A percentile compares a stretch with the other conserved stretches of the same genome.
These are phyloP conservation scores for Dastarcus helophoroides DNA, from an alignment of 2,888 invertebrate genomes.

Conservation along the genomic window DNA sequence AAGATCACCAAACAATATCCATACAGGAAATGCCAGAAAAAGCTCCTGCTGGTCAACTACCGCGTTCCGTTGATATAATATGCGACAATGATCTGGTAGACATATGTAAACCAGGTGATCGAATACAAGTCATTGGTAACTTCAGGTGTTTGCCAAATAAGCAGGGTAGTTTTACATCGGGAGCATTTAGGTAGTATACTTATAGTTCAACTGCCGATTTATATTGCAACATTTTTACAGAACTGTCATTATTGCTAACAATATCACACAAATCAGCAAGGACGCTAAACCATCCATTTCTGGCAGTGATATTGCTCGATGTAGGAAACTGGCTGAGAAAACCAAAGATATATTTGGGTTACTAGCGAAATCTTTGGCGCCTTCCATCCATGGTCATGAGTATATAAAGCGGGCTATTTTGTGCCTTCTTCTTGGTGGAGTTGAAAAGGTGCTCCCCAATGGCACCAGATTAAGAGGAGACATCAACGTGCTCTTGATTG, in stretches of 20 bases:
- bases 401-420: slow-evolving; percentile 94
- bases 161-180: slow-evolving; percentile 82
- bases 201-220: slow-evolving; percentile 5
- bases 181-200: slow-evolving; percentile 57
- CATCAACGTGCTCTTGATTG: slow-evolving; percentile 62
- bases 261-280: slow-evolving; percentile 80
- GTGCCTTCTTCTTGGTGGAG: slow-evolving; percentile 87
- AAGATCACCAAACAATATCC: slow-evolving; percentile 94
- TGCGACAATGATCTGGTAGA: slow-evolving; percentile 96
- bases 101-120: slow-evolving; percentile 88
- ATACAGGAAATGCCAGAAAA: slow-evolving; percentile 99
- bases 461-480: slow-evolving; percentile 56
- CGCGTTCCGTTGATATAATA: slow-evolving; percentile 87
- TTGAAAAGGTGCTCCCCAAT: slow-evolving; percentile 86
- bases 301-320: slow-evolving; percentile 77
- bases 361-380: slow-evolving; percentile 85
- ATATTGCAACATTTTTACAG: slow-evolving; percentile 40
- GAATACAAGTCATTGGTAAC: slow-evolving; percentile 92
- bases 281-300: slow-evolving; percentile 69
- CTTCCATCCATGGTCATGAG: slow-evolving; percentile 95
- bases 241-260: slow-evolving; percentile 88
- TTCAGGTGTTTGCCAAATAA: slow-evolving; percentile 91
- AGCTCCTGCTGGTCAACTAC: slow-evolving; percentile 94
- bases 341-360: slow-evolving; percentile 76
- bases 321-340: slow-evolving; percentile 68